A percentile compares a stretch with the other conserved stretches of the same genome.
Evolutionary conservation across 37 sponge, comb jelly and placozoan species (phyloP).

Genomic region (Crambe crambe): DNA sequence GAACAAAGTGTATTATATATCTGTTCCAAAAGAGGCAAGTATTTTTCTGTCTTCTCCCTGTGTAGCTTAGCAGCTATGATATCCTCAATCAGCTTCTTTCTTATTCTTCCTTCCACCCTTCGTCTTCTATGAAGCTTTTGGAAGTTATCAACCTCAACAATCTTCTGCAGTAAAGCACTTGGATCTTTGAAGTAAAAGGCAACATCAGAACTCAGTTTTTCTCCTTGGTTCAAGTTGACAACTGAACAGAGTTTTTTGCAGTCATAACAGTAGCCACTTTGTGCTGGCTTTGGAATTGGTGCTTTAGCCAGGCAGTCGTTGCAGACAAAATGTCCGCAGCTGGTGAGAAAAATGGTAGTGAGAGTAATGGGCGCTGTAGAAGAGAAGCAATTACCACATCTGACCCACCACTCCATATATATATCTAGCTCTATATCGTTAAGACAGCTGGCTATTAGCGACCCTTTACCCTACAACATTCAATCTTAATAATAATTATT

Average conservation of each 20-base stretch:
- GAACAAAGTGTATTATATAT: neutral
- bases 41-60: neutral
- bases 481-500: too few species aligned
- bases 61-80: neutral
- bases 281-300: neutral
- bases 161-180: neutral
- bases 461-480: neutral
- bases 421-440: constrained; percentile 53
- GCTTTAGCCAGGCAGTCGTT: neutral
- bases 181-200: constrained; percentile 3
- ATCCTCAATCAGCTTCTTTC: neutral
- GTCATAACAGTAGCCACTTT: neutral
- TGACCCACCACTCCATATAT: constrained; percentile 11
- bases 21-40: neutral
- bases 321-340: neutral
- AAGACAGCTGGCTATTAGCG: neutral
- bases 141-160: neutral
- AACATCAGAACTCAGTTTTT: neutral
- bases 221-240: neutral
- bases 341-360: neutral
- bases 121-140: neutral
- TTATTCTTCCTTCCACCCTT: neutral
- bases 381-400: neutral
- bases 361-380: neutral
- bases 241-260: constrained; percentile 2